A percentile compares a stretch with the other conserved stretches of the same genome.
Conservation (phyloP, 2,797 vertebrate species). For the Tamandua tetradactyla region DNA sequence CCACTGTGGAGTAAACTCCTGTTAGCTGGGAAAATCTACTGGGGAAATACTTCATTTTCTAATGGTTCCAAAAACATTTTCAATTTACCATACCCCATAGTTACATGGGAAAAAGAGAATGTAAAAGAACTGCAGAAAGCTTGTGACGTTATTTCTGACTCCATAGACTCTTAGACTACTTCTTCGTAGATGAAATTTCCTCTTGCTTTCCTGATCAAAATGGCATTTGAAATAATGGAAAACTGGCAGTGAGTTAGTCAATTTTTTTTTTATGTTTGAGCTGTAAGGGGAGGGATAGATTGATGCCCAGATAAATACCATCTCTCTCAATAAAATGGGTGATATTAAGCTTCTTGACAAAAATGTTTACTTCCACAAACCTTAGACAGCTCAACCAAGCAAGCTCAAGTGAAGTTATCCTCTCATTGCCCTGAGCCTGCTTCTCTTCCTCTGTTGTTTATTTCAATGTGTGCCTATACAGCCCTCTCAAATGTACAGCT, state of each 20-base stretch:
- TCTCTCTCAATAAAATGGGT: background rate
- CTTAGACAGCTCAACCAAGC: background rate
- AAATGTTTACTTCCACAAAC: background rate
- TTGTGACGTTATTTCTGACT: conserved; percentile 26
- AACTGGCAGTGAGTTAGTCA: background rate
- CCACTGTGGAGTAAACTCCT: background rate
- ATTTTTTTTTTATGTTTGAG: background rate
- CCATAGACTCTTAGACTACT: background rate
- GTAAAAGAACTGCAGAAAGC: background rate
- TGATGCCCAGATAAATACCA: background rate
- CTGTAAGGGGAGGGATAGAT: background rate
- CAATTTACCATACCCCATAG: background rate
- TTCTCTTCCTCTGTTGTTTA: background rate
- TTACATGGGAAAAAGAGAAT: background rate
- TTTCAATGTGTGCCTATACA: background rate
- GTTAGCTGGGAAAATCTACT: conserved; percentile 3
- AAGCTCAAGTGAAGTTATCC: accelerated
- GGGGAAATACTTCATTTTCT: background rate
- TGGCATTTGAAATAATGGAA: background rate
- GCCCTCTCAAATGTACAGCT: background rate
- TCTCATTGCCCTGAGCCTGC: accelerated
- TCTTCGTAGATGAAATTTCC: background rate
- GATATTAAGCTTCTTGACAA: background rate
- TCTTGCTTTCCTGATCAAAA: background rate
- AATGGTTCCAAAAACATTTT: background rate